Conservation (phyloP, 2,888 invertebrate species). For the Merodon equestris region DNA sequence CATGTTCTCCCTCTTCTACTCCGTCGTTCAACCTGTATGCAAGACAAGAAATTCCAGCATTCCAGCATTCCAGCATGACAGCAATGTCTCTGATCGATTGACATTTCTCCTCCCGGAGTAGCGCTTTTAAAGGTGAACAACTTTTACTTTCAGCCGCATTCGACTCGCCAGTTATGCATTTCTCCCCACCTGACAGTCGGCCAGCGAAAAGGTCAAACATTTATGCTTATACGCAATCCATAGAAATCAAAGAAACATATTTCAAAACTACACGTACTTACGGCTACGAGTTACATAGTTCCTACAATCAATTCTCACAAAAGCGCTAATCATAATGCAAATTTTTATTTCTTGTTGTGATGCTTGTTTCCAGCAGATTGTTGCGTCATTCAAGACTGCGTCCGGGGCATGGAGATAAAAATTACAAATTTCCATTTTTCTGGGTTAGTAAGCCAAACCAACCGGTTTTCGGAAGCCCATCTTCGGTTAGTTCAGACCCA, state of each 20-base stretch:
- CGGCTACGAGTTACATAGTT: background rate
- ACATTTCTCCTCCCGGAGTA: conserved; percentile 10
- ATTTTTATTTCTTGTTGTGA: conserved; percentile 10
- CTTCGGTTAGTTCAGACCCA: conserved; percentile 24
- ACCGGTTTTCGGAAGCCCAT: conserved; percentile 52
- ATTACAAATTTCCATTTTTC: conserved; percentile 30
- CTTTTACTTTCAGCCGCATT: conserved; percentile 31
- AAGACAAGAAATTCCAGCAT: too few relatives aligned
- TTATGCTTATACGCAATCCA: background rate
- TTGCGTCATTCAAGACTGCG: conserved; percentile 40
- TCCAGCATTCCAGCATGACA: conserved; percentile 10
- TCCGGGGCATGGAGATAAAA: background rate
- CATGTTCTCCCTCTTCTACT: too few relatives aligned
- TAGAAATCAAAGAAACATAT: background rate
- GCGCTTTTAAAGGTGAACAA: conserved; percentile 52
- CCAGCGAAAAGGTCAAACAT: conserved; percentile 18
- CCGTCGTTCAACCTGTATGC: too few relatives aligned
- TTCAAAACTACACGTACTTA: too few relatives aligned
- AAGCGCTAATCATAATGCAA: conserved; percentile 31
- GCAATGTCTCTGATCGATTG: conserved; percentile 4
- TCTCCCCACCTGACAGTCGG: conserved; percentile 19
- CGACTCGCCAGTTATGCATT: too few relatives aligned
- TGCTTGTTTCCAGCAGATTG: background rate
- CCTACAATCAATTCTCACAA: conserved; percentile 14
- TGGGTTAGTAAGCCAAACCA: conserved; percentile 64